Evolutionary conservation across 2,888 invertebrate genomes (phyloP), one percentile per base, ranked within the genome.

Genomic region (Epistrophella euchroma): DNA sequence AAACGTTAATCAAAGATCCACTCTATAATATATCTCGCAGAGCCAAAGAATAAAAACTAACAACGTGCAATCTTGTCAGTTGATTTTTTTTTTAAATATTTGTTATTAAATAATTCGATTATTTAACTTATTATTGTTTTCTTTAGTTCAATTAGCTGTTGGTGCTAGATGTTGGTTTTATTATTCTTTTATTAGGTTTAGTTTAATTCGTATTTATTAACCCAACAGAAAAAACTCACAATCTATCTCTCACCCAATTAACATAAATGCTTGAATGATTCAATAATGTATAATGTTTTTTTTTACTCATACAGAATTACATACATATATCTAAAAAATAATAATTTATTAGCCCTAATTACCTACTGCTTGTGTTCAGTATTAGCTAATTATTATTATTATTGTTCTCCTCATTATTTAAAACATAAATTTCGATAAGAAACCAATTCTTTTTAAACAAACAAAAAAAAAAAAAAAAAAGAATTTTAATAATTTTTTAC

Each of bases 281-380:
- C 11, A 73, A 68, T 79, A 62, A 68, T 80, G 66, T 64, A 50
- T 55, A 32, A 62, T 55, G 19, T 64, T 58, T 52, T 75, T 75
- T 75, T 70, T 73, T 73, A 68, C 56, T 71, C 68, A 68, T 66
- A 62, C 66, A 72, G 71, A 62, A 58, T 66, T 68, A n/a, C n/a
- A n/a, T n/a, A n/a, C n/a, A n/a, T n/a, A 56, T 70, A 68, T 55
- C 76, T 66, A 84, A 81, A 73, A 32, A 71, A 71, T 35, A 56
- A 70, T 82, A 86, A 82, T 86, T 85, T 76, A 70, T 88, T 81
- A 84, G 83, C 80, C 81, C 85, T 78, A 71, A 82, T 88, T 78
- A 87, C 84, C 85, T 84, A 88, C 88, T 89, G 88, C 88, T 90
- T 90, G 90, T 90, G 90, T 91, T 91, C 90, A 91, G 90, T 90